These are phyloP conservation scores for Erebia palarica DNA, from an alignment of 2,888 invertebrate genomes.

Conservation along the genomic window DNA sequence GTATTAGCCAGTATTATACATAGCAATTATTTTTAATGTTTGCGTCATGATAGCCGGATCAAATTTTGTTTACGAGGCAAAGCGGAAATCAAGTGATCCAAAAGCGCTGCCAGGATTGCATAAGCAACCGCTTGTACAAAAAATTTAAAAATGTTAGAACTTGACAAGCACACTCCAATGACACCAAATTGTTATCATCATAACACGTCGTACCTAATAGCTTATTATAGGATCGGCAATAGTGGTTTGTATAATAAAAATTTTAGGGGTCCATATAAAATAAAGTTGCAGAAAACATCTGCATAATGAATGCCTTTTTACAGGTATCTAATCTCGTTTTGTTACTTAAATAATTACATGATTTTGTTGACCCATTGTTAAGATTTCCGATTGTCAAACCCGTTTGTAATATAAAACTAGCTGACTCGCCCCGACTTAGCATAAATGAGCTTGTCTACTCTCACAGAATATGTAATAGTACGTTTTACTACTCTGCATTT, in stretches of 20 bases:
- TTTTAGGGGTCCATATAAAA: not conserved
- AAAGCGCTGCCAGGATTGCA: too few relatives aligned
- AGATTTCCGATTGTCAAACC: not conserved
- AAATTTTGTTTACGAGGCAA: too few relatives aligned
- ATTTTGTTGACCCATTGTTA: not conserved
- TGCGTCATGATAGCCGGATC: too few relatives aligned
- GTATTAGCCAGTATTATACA: too few relatives aligned
- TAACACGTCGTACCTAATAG: constrained; percentile 4
- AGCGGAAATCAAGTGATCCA: too few relatives aligned
- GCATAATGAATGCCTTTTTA: not conserved
- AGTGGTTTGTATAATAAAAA: constrained; percentile 23
- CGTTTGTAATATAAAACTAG: too few relatives aligned
- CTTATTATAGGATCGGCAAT: constrained; percentile 23
- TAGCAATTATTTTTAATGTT: too few relatives aligned
- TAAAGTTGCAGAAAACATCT: constrained; percentile 4
- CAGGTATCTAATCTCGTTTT: not conserved
- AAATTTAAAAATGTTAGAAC: not conserved
- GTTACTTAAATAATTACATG: not conserved
- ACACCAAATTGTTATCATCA: not conserved
- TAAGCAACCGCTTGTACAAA: too few relatives aligned
- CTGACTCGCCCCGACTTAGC: too few relatives aligned
- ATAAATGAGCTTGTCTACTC: too few relatives aligned
- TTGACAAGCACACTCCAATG: not conserved
- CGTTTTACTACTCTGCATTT: too few relatives aligned
- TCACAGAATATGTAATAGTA: too few relatives aligned